These are phyloP conservation scores for Ochotona curzoniae DNA, from an alignment of 2,113 vertebrate species.

Conservation along the genomic window DNA sequence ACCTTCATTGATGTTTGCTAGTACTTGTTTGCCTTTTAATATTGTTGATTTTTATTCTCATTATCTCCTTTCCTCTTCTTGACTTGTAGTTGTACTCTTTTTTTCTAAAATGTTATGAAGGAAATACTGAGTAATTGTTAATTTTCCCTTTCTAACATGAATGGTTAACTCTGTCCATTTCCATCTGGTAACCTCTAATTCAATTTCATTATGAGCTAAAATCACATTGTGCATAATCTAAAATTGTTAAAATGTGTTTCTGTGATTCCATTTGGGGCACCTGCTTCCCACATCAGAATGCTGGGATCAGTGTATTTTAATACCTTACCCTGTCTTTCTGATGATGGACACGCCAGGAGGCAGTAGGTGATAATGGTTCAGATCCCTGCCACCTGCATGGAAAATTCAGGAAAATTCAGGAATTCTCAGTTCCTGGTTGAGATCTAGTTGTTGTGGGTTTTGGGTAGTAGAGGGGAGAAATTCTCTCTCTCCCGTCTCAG, in stretches of 20 bases:
- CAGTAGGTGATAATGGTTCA: too few species aligned
- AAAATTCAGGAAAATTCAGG: too few species aligned
- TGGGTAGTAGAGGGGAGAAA: too few species aligned
- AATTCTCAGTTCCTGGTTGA: too few species aligned
- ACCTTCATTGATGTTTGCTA: neutral
- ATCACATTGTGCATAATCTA: neutral
- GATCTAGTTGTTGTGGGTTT: too few species aligned
- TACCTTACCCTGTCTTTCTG: too few species aligned
- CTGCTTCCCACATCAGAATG: too few species aligned
- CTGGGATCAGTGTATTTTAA: too few species aligned
- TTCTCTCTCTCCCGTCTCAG: too few species aligned
- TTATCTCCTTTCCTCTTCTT: neutral
- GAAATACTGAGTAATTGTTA: neutral
- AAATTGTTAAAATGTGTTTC: neutral
- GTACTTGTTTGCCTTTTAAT: neutral
- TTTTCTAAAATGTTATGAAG: neutral
- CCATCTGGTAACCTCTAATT: neutral
- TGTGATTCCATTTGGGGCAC: too few species aligned
- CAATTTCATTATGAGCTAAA: neutral
- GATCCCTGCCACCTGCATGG: too few species aligned
- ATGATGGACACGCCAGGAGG: too few species aligned
- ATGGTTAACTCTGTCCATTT: neutral
- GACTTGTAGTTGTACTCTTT: neutral
- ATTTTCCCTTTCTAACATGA: neutral
- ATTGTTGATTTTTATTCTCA: neutral